phyloP scores from a whole-genome alignment of 2,113 vertebrate species.

The Paedocypris sp. region DNA sequence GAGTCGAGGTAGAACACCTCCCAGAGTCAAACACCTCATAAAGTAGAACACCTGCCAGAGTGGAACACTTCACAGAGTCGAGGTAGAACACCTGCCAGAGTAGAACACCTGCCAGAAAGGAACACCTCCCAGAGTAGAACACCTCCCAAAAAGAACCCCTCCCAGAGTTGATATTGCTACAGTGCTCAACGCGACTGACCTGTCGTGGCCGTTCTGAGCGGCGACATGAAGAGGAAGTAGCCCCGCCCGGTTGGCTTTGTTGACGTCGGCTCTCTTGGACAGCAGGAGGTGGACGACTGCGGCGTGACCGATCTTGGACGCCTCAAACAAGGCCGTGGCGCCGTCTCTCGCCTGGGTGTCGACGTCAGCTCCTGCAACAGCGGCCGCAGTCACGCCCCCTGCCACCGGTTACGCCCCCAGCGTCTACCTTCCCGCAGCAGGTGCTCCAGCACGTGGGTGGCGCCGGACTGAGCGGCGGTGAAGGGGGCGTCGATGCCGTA shows the following conservation, averaged over 20 bases:
- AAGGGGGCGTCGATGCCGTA: constrained; percentile 83
- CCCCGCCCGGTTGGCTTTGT: constrained; percentile 75
- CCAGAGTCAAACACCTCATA: no score
- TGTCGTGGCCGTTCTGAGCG: constrained; percentile 69
- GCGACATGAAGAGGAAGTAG: constrained; percentile 81
- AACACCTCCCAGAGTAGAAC: no score
- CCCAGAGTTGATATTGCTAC: no score
- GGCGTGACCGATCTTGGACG: constrained; percentile 76
- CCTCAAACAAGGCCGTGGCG: constrained; percentile 80
- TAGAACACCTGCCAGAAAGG: no score
- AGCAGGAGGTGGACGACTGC: constrained; percentile 72
- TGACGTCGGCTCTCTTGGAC: constrained; percentile 76
- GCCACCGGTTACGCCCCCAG: no score
- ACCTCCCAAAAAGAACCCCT: no score
- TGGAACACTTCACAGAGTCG: no score
- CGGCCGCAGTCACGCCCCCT: no score
- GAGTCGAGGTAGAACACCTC: no score
- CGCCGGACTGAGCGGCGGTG: constrained; percentile 79
- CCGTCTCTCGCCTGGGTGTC: constrained; percentile 79
- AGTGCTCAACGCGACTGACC: constrained; percentile 53
- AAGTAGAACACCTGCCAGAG: no score
- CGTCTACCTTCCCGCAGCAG: constrained; percentile 66
- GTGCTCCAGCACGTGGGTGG: constrained; percentile 66
- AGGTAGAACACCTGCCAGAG: no score
- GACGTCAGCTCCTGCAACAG: constrained; percentile 70